Conservation (phyloP, 2,888 invertebrate genomes). For the Nymphalis urticae region DNA sequence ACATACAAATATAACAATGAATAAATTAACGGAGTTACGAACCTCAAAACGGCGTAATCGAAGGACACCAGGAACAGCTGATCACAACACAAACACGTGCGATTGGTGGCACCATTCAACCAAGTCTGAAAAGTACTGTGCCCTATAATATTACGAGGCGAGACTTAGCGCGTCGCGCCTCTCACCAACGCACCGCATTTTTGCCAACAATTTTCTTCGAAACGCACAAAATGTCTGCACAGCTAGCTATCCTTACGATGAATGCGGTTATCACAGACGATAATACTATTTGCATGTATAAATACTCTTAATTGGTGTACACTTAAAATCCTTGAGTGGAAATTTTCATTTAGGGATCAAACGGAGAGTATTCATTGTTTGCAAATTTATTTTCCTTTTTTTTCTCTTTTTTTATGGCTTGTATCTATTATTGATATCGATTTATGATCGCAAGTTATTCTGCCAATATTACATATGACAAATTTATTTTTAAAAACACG, state of each 20-base stretch:
- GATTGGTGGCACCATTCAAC: slow-evolving; percentile 39
- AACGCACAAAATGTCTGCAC: slow-evolving; percentile 52
- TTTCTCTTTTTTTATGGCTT: too few species aligned
- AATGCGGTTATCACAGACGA: slow-evolving; percentile 54
- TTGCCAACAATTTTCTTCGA: slow-evolving; percentile 41
- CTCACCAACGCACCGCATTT: slow-evolving; percentile 67
- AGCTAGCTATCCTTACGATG: slow-evolving; percentile 48
- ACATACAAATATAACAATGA: too few species aligned
- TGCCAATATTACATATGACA: too few species aligned
- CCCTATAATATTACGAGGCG: slow-evolving; percentile 49
- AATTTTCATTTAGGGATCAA: slow-evolving; percentile 52
- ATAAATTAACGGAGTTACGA: slow-evolving; percentile 6
- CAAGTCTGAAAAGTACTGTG: slow-evolving; percentile 28
- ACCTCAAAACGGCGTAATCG: slow-evolving; percentile 17
- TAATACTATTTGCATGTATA: slow-evolving; percentile 50
- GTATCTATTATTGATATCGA: too few species aligned
- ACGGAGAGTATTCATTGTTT: background rate
- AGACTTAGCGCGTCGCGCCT: slow-evolving; percentile 66
- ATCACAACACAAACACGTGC: slow-evolving; percentile 35
- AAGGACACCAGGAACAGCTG: slow-evolving; percentile 12
- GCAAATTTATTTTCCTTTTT: too few species aligned
- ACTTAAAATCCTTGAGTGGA: slow-evolving; percentile 51
- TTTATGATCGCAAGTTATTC: too few species aligned
- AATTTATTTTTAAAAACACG: too few species aligned
- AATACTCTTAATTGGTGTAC: slow-evolving; percentile 37